Base-by-base conservation (phyloP, 2,797 vertebrate species). In the Pelochelys cantorii region DNA sequence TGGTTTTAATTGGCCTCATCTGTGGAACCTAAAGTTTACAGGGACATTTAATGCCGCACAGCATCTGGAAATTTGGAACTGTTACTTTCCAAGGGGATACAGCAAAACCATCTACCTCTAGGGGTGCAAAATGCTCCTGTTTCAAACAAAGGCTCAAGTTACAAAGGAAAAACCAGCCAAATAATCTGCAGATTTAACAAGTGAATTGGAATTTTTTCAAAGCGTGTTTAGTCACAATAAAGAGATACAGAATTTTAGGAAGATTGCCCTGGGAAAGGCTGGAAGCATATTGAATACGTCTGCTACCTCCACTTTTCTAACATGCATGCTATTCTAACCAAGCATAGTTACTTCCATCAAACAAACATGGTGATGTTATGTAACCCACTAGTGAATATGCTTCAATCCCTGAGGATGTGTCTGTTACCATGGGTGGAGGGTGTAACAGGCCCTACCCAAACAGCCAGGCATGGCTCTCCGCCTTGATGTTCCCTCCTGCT, bases 151-250 rank as follows among this genome's bases (percentile, higher is more conserved):
- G 42, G 68, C 8, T 0, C n/a, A 60, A 23, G 87, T 68, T 80
- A 68, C 92, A 92, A 94, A 92, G 83, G 89, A 23, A 86, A 88
- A 94, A 92, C 82, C 25, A 57, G 15, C 37, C 95, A 55, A 68
- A 92, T 54, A 78, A 74, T 87, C 81, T 71, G 5, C 77, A 75
- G 71, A 89, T 93, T 93, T 95, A 54, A 94, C 95, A 85, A 94
- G 42, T 18, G 85, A 96, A 85, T 20, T 74, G 53, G n/a, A 14
- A 56, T 37, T 95, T 86, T 54, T 81, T 88, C 89, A 82, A n/a
- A 18, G 88, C 81, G 65, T 86, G 87, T 25, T 95, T 87, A 94
- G 88, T 85, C 79, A 77, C 29, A 74, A 18, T 27, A 84, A 87
- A 89, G n/a, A 23, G 5, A 56, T 74, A 31, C 11, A 5, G 0